Evolutionary conservation across 2,888 invertebrate genomes (phyloP), one percentile per base, ranked within the genome.

Genomic region (Amiota communis): DNA sequence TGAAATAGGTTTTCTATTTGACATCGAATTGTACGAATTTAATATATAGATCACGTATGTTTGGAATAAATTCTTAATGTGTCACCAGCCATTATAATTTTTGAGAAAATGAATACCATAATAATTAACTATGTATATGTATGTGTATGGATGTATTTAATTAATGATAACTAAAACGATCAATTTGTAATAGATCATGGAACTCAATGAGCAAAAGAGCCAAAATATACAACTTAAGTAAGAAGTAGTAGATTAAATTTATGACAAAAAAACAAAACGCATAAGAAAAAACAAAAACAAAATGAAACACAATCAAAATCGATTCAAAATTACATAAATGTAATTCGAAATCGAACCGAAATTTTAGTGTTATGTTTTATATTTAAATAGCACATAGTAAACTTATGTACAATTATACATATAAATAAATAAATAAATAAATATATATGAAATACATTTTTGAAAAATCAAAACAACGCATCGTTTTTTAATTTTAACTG

Each of bases 21-120:
- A 87, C 87, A 87, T 87, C 87, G 87, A 88, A 87, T 87, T 87
- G 85, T 83, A 87, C 87, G 87, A 87, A 87, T 87, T 87, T 87
- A 87, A 81, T 82, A 20, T 59, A 59, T 36, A 36, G 36, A 36
- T 36, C 6, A 36, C 36, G 36, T 36, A 36, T 36, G 36, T 36
- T 36, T 36, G 4, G 6, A 6, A 6, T 36, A 36, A 36, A 4
- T 36, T 36, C 36, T 2, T 36, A 6, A 36, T 36, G 36, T 23
- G 23, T 23, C 23, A 3, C 2, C 36, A 36, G 36, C 36, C 2
- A 36, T 36, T 36, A 36, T 36, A 2, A 36, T 36, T 36, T n/a
- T 36, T 6, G 6, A 36, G 8, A 6, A 6, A 6, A 36, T 6
- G 36, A 36, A 36, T 2, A 36, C n/a, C n/a, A 23, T 23, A 23